A percentile compares a stretch with the other conserved stretches of the same genome.
phyloP scores from a whole-genome alignment of 2,113 vertebrate genomes.

The Antidorcas marsupialis region DNA sequence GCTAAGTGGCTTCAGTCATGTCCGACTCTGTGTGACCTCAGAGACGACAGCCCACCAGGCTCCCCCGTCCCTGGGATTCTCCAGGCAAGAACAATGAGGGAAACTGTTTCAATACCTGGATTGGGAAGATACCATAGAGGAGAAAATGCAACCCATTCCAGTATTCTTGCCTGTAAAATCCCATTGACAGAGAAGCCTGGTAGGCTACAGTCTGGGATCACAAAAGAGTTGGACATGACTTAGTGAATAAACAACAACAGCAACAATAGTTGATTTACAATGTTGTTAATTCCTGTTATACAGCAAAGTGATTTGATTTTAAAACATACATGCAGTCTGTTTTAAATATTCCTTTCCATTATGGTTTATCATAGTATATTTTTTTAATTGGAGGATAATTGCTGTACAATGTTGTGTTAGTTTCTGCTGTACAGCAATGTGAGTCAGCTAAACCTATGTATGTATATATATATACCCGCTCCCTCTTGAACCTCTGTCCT shows the following conservation, averaged over 20 bases:
- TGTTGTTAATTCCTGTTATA: background rate
- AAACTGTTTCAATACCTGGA: background rate
- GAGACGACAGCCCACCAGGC: no score
- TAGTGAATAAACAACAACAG: background rate
- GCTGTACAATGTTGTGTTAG: background rate
- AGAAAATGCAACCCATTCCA: background rate
- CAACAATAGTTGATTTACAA: background rate
- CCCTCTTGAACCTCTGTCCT: background rate
- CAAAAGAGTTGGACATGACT: background rate
- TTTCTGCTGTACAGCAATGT: background rate
- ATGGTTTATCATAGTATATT: background rate
- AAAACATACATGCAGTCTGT: background rate
- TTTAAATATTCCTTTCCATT: background rate
- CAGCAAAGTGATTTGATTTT: background rate
- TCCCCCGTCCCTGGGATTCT: no score
- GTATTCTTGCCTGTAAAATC: background rate
- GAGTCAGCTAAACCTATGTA: background rate
- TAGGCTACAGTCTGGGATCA: background rate
- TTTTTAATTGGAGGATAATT: background rate
- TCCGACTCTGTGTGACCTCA: no score
- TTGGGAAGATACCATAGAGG: background rate
- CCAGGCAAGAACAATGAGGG: background rate
- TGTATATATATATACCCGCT: background rate
- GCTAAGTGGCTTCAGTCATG: no score
- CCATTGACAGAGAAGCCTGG: background rate